Evolutionary conservation across 2,797 vertebrate species (phyloP).

Genomic region (Hippocampus kuda): DNA sequence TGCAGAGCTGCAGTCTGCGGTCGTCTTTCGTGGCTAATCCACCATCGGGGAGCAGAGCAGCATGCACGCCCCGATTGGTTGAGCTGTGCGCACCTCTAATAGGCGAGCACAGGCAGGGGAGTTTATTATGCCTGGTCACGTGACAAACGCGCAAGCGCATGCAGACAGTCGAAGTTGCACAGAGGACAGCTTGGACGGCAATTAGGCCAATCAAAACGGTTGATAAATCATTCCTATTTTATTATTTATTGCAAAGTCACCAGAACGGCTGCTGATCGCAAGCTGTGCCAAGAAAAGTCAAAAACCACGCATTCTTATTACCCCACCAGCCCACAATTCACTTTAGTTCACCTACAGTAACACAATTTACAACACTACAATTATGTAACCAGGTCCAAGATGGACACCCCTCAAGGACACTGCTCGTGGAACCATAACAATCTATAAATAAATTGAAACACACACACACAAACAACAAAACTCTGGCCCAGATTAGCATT

Average conservation of each 20-base stretch:
- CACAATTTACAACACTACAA: not conserved
- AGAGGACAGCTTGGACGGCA: not conserved
- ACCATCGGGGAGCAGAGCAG: conserved; percentile 51
- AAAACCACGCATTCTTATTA: not conserved
- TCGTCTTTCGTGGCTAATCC: conserved; percentile 56
- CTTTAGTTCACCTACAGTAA: not conserved
- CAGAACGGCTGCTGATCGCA: no score
- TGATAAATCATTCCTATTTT: no score
- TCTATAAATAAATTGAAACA: no score
- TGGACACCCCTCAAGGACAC: not conserved
- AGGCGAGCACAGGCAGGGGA: conserved; percentile 31
- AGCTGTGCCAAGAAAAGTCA: not conserved
- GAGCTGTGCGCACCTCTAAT: conserved; percentile 39
- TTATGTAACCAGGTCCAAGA: no score
- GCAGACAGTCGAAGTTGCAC: not conserved
- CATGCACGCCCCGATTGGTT: conserved; percentile 55
- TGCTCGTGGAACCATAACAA: no score
- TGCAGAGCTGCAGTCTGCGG: conserved; percentile 44
- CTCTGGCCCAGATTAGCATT: no score
- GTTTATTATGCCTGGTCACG: conserved; percentile 10
- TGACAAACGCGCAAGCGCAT: not conserved
- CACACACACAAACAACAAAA: no score
- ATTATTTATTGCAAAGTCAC: no score
- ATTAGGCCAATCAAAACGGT: no score
- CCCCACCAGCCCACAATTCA: no score